Evolutionary conservation across 2,113 vertebrate species (phyloP).

Genomic region (Pangasianodon gigas): DNA sequence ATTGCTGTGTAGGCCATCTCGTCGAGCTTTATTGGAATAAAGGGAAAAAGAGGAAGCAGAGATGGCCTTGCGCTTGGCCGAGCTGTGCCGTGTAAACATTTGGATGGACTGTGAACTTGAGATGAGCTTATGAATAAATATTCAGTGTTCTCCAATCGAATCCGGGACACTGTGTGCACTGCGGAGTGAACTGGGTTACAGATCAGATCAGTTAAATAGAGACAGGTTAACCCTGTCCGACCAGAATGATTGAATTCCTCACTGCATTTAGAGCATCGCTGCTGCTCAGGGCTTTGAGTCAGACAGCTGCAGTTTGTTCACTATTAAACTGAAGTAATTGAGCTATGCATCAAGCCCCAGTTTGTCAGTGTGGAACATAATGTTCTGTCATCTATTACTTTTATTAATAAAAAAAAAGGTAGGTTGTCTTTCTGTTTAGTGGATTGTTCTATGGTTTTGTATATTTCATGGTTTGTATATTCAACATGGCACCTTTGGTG

Average conservation of each 20-base stretch:
- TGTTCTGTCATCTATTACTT: background rate
- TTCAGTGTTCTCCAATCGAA: background rate
- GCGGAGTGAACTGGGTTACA: background rate
- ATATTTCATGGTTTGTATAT: background rate
- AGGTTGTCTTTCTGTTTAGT: background rate
- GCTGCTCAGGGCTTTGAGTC: background rate
- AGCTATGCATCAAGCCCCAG: background rate
- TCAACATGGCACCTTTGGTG: background rate
- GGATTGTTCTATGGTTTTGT: background rate
- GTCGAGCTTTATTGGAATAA: constrained; percentile 53
- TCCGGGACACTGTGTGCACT: background rate
- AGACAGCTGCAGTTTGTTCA: background rate
- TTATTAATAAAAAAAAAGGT: background rate
- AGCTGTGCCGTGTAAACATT: constrained; percentile 47
- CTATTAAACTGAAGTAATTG: background rate
- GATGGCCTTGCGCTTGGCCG: constrained; percentile 31
- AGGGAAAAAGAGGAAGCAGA: constrained; percentile 20
- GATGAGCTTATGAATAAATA: constrained; percentile 19
- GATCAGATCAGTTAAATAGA: background rate
- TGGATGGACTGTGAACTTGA: constrained; percentile 45
- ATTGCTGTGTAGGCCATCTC: constrained; percentile 60
- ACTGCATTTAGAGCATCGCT: background rate
- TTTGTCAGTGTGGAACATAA: too few species aligned
- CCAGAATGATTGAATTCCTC: background rate
- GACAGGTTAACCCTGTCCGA: constrained; percentile 16